These are phyloP conservation scores for Hemicentrotus pulcherrimus DNA, from an alignment of 35 echinoderm and acorn worm genomes.

Conservation along the genomic window DNA sequence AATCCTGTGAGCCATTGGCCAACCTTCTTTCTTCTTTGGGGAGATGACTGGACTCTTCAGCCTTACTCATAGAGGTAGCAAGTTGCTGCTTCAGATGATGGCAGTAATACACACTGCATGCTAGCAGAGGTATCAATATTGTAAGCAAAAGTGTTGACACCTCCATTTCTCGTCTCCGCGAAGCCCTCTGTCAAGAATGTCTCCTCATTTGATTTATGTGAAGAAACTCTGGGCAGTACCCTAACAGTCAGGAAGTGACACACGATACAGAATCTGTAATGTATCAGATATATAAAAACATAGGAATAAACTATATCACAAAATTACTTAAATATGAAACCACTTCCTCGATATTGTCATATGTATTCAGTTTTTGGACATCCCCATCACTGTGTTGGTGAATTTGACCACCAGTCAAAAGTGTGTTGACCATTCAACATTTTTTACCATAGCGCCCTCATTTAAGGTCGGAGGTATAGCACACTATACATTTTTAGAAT, in stretches of 20 bases:
- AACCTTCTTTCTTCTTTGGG: neutral
- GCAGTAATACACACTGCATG: constrained; percentile 15
- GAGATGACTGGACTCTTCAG: neutral
- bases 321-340: too few relatives aligned
- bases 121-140: neutral
- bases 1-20: neutral
- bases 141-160: neutral
- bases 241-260: neutral
- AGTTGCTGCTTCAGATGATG: constrained; percentile 32
- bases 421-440: too few relatives aligned
- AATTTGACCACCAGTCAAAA: too few relatives aligned
- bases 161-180: neutral
- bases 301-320: too few relatives aligned
- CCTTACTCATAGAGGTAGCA: neutral
- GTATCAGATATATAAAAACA: neutral
- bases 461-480: too few relatives aligned
- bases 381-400: too few relatives aligned
- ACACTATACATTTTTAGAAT: too few relatives aligned
- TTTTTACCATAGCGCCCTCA: too few relatives aligned
- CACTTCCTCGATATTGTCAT: too few relatives aligned
- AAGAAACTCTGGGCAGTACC: neutral
- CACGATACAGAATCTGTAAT: neutral
- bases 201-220: neutral
- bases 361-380: too few relatives aligned
- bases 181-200: neutral